Base-by-base conservation (phyloP, 2,797 vertebrate species). In the Eospalax fontanierii region DNA sequence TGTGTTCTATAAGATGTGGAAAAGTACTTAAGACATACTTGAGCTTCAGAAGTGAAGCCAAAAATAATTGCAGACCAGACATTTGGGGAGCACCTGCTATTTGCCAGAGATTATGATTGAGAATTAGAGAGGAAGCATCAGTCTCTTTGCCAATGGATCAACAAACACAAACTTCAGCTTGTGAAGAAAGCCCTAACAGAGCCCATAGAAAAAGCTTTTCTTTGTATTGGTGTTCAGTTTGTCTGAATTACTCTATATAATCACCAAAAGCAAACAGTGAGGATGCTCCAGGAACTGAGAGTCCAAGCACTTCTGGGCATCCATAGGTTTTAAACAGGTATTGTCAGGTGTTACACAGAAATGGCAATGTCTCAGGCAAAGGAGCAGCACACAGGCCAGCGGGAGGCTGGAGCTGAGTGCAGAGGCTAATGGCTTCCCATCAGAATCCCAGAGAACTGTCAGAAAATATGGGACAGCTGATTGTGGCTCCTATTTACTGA, bases 21-120 rank as follows among this genome's bases (percentile, higher is more conserved):
- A 95, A 97, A 92, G 54, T 88, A 85, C 92, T 74, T 74, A n/a
- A 71, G 66, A 59, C 9, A 6, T 59, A 54, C 74, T 76, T 38
- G 75, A 90, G 89, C 66, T 50, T 61, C 18, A 74, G 74, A 76
- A 68, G 84, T 92, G 76, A 90, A 79, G 80, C 84, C 83, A 70
- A 76, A 83, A 89, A 40, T 70, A 74, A 76, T 80, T 38, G 33
- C 75, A 87, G 80, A 74, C 21, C 78, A 95, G 30, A 70, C 81
- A 66, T 79, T 89, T 86, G 70, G 66, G 50, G 75, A 76, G 46
- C 40, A 84, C 91, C 92, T 96, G 61, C 80, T 80, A 0, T 87
- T 75, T 78, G 63, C 93, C 76, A 74, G 76, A 78, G 75, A 74
- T 33, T 0, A 0, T 71, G 35, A 70, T 59, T 94, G 78, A 65